Percentiles rank a stretch among this genome's conserved stretches.
Conservation (phyloP, 2,797 vertebrate species). For the Tragopan temminckii region DNA sequence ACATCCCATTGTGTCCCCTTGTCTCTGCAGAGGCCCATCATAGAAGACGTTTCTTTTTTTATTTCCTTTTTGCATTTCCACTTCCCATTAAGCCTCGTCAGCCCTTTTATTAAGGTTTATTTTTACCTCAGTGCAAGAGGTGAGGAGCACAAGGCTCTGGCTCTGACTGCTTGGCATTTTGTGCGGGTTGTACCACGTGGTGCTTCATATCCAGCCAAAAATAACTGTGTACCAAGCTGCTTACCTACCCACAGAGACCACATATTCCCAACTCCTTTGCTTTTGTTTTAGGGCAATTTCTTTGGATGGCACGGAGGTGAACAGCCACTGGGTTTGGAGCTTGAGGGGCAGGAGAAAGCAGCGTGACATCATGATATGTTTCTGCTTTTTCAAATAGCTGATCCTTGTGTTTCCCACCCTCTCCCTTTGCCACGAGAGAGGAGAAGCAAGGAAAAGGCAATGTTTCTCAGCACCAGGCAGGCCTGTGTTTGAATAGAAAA, state of each 20-base stretch:
- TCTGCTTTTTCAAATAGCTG: not conserved
- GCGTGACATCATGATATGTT: not conserved
- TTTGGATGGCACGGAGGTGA: not conserved
- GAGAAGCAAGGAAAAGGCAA: not conserved
- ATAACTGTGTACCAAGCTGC: not conserved
- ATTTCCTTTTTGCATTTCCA: slow-evolving; percentile 18
- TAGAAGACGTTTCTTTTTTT: not conserved
- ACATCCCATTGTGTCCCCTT: not conserved
- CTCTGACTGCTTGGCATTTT: slow-evolving; percentile 65
- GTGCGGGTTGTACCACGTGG: slow-evolving; percentile 19
- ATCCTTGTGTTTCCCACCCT: not conserved
- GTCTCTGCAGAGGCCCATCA: not conserved
- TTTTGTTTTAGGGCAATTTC: not conserved
- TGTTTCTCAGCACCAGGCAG: not conserved
- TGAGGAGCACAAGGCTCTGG: not conserved
- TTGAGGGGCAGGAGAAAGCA: not conserved
- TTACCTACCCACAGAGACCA: not conserved
- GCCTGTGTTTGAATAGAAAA: not conserved
- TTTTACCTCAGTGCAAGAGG: slow-evolving; percentile 59
- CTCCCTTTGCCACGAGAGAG: not conserved
- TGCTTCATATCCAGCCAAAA: slow-evolving; percentile 21
- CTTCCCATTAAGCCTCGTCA: slow-evolving; percentile 37
- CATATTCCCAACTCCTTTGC: not conserved
- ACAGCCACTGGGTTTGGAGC: not conserved
- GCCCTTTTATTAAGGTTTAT: slow-evolving; percentile 61